Base-by-base conservation (phyloP, 2,888 invertebrate genomes). In the Drosophila colorata region DNA sequence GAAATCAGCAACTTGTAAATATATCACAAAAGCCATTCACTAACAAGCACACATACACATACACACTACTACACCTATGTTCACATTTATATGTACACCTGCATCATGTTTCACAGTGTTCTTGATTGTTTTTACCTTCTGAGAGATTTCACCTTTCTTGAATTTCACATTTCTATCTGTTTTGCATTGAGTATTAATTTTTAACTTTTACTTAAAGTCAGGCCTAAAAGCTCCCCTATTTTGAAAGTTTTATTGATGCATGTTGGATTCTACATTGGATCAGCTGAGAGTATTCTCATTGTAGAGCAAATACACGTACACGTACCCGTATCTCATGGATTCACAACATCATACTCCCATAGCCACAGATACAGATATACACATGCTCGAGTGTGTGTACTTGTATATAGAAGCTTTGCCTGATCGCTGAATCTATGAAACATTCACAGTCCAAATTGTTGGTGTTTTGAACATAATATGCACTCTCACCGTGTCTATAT, bases 91-190 rank as follows among this genome's bases (percentile, higher is more conserved):
- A 48, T 16, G 9, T 35, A 49, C 35, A 52, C 47, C 55, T 64
- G 80, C 80, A 77, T 52, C 67, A 68, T 69, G 70, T 68, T 43
- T 61, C 61, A 61, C 43, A 69, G 47, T 63, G 47, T 66, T 74
- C 55, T 57, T 67, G 44, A 53, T 66, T 69, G 41, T 52, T 51
- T 51, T 51, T 51, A 9, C 9, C 60, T 66, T 58, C 71, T 51
- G 90, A 86, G 89, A 88, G 82, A 90, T 84, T 90, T 90, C 88
- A 90, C 91, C 90, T 91, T 71, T 80, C 79, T 82, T 82, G 70
- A 69, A 56, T 48, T 48, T 51, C 53, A 61, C 31, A 18, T 25
- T 57, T 35, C 49, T 14, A 60, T 59, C 63, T 59, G n/a, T 68
- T 67, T 58, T 67, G 60, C 57, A 61, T 67, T 68, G 41, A 52